A percentile compares a stretch with the other conserved stretches of the same genome.
phyloP scores from a whole-genome alignment of 2,113 vertebrate species.

The Blennius ocellaris region DNA sequence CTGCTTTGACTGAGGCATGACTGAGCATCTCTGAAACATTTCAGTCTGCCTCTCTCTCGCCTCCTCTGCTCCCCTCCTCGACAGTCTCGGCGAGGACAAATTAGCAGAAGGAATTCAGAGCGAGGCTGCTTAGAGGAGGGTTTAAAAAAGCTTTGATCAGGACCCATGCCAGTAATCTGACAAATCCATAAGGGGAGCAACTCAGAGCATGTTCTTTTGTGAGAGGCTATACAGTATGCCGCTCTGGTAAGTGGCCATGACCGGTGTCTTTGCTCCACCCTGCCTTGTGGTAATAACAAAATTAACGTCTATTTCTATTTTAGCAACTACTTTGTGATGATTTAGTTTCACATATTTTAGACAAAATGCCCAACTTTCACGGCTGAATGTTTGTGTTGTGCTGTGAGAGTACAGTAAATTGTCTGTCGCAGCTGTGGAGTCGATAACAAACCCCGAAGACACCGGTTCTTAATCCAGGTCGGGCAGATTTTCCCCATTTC shows the following conservation, averaged over 20 bases:
- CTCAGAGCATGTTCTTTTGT: constrained; percentile 40
- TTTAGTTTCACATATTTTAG: background rate
- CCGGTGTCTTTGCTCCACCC: constrained; percentile 8
- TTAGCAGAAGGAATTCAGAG: constrained; percentile 71
- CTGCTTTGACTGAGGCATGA: constrained; percentile 56
- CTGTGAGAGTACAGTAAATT: background rate
- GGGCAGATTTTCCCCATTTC: background rate
- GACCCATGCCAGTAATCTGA: constrained; percentile 72
- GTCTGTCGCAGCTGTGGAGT: constrained; percentile 13
- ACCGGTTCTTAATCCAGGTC: constrained; percentile 32
- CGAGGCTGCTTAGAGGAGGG: constrained; percentile 47
- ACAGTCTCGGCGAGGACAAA: constrained; percentile 63
- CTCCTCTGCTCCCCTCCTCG: constrained; percentile 37
- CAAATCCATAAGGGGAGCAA: constrained; percentile 67
- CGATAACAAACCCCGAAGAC: constrained; percentile 22
- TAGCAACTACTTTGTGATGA: background rate
- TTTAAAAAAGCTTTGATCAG: constrained; percentile 74
- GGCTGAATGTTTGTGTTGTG: background rate
- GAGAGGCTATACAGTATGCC: constrained; percentile 23
- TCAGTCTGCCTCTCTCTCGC: constrained; percentile 32
- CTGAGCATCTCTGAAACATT: constrained; percentile 61
- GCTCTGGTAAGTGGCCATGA: constrained; percentile 20
- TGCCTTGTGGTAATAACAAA: background rate
- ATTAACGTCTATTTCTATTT: background rate
- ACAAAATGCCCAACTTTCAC: background rate